phyloP scores from a whole-genome alignment of 2,888 invertebrate genomes.

The Hirtodrosophila alboralis region DNA sequence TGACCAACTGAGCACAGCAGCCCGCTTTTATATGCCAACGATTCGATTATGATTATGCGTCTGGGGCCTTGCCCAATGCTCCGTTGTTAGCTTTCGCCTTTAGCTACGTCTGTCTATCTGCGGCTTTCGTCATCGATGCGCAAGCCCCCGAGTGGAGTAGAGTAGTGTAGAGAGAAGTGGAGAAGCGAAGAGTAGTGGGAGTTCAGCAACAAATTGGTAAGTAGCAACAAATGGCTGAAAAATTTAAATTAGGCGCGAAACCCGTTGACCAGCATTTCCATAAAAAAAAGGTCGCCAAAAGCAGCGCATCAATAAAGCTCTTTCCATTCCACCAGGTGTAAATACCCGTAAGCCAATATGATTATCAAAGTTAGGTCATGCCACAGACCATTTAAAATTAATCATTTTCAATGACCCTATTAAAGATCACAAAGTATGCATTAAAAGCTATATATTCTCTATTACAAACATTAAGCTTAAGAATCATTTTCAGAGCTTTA shows the following conservation, averaged over 20 bases:
- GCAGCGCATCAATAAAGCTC: neutral
- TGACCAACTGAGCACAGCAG: constrained; percentile 36
- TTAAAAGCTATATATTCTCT: neutral
- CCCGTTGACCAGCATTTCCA: constrained; percentile 39
- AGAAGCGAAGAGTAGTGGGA: constrained; percentile 4
- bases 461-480: neutral
- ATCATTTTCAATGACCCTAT: constrained; percentile 39
- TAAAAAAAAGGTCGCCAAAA: constrained; percentile 12
- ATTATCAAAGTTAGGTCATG: constrained; percentile 43
- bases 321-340: too few relatives aligned
- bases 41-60: constrained; percentile 28
- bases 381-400: constrained; percentile 17
- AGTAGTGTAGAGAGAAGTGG: neutral
- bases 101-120: constrained; percentile 2
- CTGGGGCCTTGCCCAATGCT: constrained; percentile 55
- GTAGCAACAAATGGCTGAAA: constrained; percentile 32
- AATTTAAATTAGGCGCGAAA: constrained; percentile 53
- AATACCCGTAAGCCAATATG: constrained; percentile 12
- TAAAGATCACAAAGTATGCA: neutral
- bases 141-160: constrained; percentile 19
- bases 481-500: neutral
- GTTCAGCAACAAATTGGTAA: neutral
- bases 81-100: constrained; percentile 53
- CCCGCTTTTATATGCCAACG: constrained; percentile 61
- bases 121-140: constrained; percentile 68